phyloP scores from a whole-genome alignment of 2,797 vertebrate species.

The Anisognathus igniventris region DNA sequence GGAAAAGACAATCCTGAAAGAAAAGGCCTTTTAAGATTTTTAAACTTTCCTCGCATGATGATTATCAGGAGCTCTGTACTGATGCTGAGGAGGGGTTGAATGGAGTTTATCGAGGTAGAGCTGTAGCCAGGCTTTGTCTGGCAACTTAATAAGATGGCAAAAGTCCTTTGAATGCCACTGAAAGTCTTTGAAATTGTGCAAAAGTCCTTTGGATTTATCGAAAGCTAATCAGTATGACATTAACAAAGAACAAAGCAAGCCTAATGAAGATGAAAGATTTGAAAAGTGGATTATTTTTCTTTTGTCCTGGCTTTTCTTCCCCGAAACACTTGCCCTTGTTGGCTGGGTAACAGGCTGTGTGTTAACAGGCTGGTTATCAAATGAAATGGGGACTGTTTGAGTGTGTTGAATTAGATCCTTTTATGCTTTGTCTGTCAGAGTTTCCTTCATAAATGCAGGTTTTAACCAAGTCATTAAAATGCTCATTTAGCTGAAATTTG shows the following conservation, averaged over 20 bases:
- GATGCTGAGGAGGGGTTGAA: not conserved
- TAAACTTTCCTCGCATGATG: not conserved
- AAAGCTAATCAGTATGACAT: conserved; percentile 47
- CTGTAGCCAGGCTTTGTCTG: not conserved
- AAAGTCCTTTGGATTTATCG: conserved; percentile 3
- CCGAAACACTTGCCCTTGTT: not conserved
- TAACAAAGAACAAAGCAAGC: conserved; percentile 40
- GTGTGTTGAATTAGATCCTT: not conserved
- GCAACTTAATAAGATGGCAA: not conserved
- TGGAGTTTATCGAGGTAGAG: not conserved
- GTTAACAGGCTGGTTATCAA: conserved; percentile 4
- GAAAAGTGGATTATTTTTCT: not conserved
- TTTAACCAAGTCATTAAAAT: not conserved
- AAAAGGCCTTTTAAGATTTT: not conserved
- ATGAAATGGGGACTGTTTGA: not conserved
- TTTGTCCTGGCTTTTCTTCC: not conserved
- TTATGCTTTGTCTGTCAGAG: not conserved
- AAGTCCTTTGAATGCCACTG: not conserved
- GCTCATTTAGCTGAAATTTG: conserved; percentile 2
- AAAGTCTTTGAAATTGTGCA: conserved; percentile 24
- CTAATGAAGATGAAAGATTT: conserved; percentile 47
- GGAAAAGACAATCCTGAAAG: not conserved
- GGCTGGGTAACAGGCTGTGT: not conserved
- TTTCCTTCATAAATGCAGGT: not conserved
- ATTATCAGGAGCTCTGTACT: not conserved